These are phyloP conservation scores for Penaeus vannamei DNA, from an alignment of 1,140 invertebrate species.

Conservation along the genomic window DNA sequence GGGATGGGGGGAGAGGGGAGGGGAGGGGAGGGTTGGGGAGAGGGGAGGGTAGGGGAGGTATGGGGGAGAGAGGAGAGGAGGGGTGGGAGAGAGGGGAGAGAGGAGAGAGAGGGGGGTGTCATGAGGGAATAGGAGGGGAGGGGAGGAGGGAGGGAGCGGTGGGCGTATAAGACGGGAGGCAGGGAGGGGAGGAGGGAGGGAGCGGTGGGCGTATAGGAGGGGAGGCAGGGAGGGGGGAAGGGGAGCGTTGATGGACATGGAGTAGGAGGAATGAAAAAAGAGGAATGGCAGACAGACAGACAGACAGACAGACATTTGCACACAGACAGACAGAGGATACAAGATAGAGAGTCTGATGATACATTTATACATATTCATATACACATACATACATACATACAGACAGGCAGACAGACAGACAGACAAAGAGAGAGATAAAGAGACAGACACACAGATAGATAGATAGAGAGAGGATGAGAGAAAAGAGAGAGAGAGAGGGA, in stretches of 20 bases:
- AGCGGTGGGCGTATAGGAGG: neutral
- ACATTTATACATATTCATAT: neutral
- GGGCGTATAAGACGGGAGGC: neutral
- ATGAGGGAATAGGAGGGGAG: neutral
- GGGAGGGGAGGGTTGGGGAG: neutral
- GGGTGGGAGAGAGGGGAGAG: conserved; percentile 22
- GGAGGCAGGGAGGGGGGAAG: neutral
- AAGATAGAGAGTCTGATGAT: neutral
- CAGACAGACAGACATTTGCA: no score
- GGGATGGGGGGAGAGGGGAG: neutral
- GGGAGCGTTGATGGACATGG: neutral
- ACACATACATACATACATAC: neutral
- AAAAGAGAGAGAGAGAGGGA: no score
- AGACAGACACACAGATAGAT: neutral
- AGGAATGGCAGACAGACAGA: neutral
- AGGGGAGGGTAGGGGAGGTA: neutral
- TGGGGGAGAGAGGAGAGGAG: neutral
- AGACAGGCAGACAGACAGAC: neutral
- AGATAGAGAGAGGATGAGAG: no score
- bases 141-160: neutral
- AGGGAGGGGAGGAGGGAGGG: neutral
- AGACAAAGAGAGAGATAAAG: neutral
- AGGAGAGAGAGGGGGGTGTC: no score
- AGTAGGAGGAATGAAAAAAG: neutral
- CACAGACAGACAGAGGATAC: neutral